Evolutionary conservation across 2,797 vertebrate species (phyloP).

Genomic region (Pygocentrus nattereri): DNA sequence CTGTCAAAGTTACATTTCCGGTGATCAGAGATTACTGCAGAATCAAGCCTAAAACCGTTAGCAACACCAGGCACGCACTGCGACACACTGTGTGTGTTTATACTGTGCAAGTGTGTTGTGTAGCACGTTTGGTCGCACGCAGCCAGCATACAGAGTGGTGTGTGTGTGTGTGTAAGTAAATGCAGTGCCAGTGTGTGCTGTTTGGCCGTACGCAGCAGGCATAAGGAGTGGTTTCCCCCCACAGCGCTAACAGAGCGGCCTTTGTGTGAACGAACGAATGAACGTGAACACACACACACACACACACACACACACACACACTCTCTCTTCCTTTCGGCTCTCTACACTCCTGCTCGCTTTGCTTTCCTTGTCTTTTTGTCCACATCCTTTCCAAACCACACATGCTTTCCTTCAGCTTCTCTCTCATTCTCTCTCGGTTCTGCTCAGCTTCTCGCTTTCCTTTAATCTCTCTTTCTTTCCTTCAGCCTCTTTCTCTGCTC

Average conservation of each 20-base stretch:
- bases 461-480: neutral
- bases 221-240: constrained; percentile 70
- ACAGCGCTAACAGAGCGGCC: constrained; percentile 70
- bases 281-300: constrained; percentile 42
- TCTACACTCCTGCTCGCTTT: constrained; percentile 62
- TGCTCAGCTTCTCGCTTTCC: too few species aligned
- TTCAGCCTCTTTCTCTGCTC: neutral
- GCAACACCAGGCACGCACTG: neutral
- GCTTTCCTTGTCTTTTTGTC: constrained; percentile 69
- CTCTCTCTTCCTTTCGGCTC: constrained; percentile 48
- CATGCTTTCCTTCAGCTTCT: neutral
- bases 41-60: too few species aligned
- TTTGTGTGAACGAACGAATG: constrained; percentile 67
- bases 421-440: neutral
- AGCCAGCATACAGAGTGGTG: too few species aligned
- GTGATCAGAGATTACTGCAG: too few species aligned
- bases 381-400: constrained; percentile 65
- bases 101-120: neutral
- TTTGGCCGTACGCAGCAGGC: constrained; percentile 68
- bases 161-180: neutral
- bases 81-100: neutral
- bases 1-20: too few species aligned
- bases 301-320: constrained; percentile 41
- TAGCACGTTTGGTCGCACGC: neutral
- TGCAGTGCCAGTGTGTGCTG: constrained; percentile 12